Evolutionary conservation across 2,888 invertebrate genomes (phyloP).

Genomic region (Catocala nupta): DNA sequence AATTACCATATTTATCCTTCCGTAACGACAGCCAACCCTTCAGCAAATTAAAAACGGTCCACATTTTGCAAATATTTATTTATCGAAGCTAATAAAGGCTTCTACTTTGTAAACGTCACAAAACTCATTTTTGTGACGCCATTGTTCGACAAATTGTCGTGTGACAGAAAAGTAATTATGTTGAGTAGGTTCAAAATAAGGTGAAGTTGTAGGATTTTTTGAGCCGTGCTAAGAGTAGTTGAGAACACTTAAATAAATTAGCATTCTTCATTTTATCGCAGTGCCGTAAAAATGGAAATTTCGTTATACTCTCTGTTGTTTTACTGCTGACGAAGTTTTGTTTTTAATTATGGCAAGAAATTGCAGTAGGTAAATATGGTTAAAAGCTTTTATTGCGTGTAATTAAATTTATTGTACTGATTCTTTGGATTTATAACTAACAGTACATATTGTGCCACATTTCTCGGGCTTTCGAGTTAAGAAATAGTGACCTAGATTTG

Average conservation of each 20-base stretch:
- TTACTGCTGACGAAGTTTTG: slow-evolving; percentile 35
- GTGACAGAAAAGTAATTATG: slow-evolving; percentile 21
- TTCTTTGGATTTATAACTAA: background rate
- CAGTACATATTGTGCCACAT: background rate
- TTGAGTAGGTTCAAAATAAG: slow-evolving; percentile 26
- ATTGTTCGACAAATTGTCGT: background rate
- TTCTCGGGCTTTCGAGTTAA: slow-evolving; percentile 6
- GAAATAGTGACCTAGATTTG: slow-evolving; percentile 31
- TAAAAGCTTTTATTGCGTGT: too few relatives aligned
- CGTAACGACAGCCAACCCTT: too few relatives aligned
- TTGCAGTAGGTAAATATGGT: background rate
- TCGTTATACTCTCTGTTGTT: slow-evolving; percentile 32
- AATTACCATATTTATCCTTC: too few relatives aligned
- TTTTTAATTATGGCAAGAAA: slow-evolving; percentile 28
- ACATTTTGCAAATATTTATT: background rate
- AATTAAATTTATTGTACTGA: too few relatives aligned
- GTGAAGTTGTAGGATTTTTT: slow-evolving; percentile 26
- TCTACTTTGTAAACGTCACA: background rate
- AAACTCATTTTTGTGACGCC: background rate
- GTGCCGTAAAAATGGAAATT: slow-evolving; percentile 38
- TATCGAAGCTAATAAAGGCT: background rate
- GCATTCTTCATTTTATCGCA: slow-evolving; percentile 38
- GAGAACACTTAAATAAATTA: slow-evolving; percentile 45
- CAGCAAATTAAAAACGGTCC: too few relatives aligned
- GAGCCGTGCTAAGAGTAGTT: slow-evolving; percentile 27